Conservation (phyloP, 2,113 vertebrate genomes). For the Anthoscopus minutus region DNA sequence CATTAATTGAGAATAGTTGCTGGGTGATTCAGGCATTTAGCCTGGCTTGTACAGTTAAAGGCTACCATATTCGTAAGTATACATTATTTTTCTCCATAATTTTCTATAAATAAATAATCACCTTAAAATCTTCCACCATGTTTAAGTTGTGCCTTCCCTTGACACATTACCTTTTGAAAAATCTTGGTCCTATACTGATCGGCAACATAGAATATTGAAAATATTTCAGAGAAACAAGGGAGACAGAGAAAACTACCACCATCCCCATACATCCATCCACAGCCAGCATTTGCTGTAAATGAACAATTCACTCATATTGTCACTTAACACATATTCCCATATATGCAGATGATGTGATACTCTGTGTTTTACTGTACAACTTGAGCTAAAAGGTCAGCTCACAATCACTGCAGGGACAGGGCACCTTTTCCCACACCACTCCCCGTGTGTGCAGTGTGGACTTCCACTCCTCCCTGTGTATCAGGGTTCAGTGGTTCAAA, state of each 20-base stretch:
- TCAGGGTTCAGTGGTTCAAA: background rate
- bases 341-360: background rate
- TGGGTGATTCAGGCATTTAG: constrained; percentile 95
- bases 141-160: background rate
- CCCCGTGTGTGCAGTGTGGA: too few relatives aligned
- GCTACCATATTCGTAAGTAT: constrained; percentile 80
- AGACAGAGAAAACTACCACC: background rate
- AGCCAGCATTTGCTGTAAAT: background rate
- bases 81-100: background rate
- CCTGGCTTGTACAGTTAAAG: constrained; percentile 94
- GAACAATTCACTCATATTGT: background rate
- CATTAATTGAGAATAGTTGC: constrained; percentile 83
- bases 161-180: background rate
- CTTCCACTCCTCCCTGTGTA: background rate
- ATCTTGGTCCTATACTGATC: background rate
- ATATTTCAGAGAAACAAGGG: background rate
- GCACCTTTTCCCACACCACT: background rate
- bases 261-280: fast-evolving
- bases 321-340: background rate
- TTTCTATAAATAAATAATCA: background rate
- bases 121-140: background rate
- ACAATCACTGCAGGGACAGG: background rate
- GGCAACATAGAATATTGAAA: background rate
- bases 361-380: background rate
- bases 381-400: background rate